These are phyloP conservation scores for Mormyrops boulengeri DNA, from an alignment of 2,797 vertebrate genomes.

Conservation along the genomic window DNA sequence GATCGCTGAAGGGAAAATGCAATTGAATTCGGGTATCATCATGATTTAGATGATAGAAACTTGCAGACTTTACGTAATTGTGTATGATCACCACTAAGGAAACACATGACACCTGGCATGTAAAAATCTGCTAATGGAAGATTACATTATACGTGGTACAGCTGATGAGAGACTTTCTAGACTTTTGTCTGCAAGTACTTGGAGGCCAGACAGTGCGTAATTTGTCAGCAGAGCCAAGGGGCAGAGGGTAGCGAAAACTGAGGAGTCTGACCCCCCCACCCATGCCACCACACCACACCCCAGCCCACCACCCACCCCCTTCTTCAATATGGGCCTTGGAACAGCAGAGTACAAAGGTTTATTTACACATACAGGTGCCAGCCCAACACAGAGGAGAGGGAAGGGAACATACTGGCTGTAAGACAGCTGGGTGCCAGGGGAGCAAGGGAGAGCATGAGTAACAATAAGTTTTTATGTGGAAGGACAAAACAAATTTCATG, in stretches of 20 bases:
- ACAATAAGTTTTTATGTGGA: neutral
- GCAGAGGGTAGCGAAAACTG: neutral
- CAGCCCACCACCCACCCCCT: neutral
- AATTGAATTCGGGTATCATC: neutral
- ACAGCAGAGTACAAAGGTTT: neutral
- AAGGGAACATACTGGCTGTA: neutral
- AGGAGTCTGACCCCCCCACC: neutral
- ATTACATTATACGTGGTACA: neutral
- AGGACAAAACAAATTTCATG: neutral
- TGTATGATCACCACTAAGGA: neutral
- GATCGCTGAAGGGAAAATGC: neutral
- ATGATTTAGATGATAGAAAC: neutral
- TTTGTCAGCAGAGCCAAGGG: neutral
- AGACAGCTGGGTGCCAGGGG: neutral
- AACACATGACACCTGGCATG: neutral
- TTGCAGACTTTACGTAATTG: neutral
- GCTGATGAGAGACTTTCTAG: neutral
- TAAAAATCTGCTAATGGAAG: neutral
- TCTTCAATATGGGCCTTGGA: neutral
- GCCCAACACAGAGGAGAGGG: neutral
- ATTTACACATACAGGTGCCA: neutral
- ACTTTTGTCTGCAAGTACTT: neutral
- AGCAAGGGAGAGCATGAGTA: neutral
- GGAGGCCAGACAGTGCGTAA: neutral
- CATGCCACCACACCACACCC: neutral